These are phyloP conservation scores for Arizona elegans DNA, from an alignment of 2,113 vertebrate genomes.

Conservation along the genomic window DNA sequence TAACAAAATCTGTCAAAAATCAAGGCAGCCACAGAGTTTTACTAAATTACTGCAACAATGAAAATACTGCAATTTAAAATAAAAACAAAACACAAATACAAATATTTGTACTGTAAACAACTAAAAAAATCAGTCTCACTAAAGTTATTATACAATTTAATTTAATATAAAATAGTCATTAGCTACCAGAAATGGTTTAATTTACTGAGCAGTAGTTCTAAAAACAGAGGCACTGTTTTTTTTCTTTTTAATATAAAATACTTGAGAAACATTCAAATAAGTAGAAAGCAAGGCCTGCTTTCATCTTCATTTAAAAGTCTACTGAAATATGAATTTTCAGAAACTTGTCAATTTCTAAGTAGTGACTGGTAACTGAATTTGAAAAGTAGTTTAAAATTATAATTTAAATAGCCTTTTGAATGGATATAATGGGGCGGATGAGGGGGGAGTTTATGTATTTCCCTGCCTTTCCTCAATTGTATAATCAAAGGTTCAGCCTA, in stretches of 20 bases:
- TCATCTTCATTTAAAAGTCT: conserved; percentile 78
- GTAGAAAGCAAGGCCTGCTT: conserved; percentile 79
- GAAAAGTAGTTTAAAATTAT: conserved; percentile 75
- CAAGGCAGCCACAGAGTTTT: conserved; percentile 86
- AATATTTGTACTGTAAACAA: conserved; percentile 85
- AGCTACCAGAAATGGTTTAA: conserved; percentile 86
- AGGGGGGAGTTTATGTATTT: conserved; percentile 73
- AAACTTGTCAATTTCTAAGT: conserved; percentile 72
- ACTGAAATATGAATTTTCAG: conserved; percentile 74
- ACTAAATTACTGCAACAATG: conserved; percentile 83
- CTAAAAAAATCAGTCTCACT: conserved; percentile 83
- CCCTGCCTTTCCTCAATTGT: conserved; percentile 77
- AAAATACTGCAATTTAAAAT: conserved; percentile 79
- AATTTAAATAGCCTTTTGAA: conserved; percentile 72
- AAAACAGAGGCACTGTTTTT: conserved; percentile 88
- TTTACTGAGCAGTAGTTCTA: conserved; percentile 85
- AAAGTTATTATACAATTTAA: conserved; percentile 85
- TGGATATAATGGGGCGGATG: conserved; percentile 64
- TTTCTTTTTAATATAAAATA: conserved; percentile 78
- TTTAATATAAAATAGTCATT: conserved; percentile 87
- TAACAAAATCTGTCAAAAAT: conserved; percentile 85
- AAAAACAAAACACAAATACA: conserved; percentile 76
- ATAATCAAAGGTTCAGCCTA: conserved; percentile 75
- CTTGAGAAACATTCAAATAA: conserved; percentile 91
- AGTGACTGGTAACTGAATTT: conserved; percentile 74